Percentiles rank a stretch among this genome's conserved stretches.
Conservation (phyloP, 2,888 invertebrate species). For the Tetropium fuscum region DNA sequence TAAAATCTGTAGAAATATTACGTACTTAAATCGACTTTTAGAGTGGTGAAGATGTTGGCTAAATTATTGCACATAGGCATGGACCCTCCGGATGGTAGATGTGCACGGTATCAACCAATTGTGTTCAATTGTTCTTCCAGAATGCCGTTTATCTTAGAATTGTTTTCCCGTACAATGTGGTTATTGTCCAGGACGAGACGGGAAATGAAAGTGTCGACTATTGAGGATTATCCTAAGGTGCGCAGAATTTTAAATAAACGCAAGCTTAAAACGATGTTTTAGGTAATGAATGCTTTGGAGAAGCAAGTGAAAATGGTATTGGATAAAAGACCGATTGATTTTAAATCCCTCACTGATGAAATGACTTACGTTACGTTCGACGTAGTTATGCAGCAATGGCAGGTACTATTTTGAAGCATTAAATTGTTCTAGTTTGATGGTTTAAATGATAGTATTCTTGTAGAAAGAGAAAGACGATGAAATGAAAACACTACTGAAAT, state of each 20-base stretch:
- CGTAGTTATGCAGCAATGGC: slow-evolving; percentile 56
- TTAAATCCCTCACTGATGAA: slow-evolving; percentile 54
- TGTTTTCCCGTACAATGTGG: slow-evolving; percentile 63
- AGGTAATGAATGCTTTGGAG: slow-evolving; percentile 59
- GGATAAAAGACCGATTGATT: slow-evolving; percentile 55
- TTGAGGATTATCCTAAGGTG: slow-evolving; percentile 61
- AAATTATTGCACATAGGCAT: slow-evolving; percentile 58
- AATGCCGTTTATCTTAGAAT: slow-evolving; percentile 59
- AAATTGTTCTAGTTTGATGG: background rate
- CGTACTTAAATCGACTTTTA: slow-evolving; percentile 34
- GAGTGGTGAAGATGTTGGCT: slow-evolving; percentile 58
- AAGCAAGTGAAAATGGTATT: slow-evolving; percentile 59
- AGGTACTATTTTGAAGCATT: slow-evolving; percentile 47
- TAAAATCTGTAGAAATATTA: background rate
- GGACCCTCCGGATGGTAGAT: slow-evolving; percentile 54
- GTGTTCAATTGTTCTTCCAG: slow-evolving; percentile 56
- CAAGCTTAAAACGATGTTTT: slow-evolving; percentile 4
- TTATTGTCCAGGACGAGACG: slow-evolving; percentile 60
- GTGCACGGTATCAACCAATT: slow-evolving; percentile 58
- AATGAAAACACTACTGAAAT: slow-evolving; percentile 49
- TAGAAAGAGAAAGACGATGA: slow-evolving; percentile 57
- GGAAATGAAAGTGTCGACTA: slow-evolving; percentile 62
- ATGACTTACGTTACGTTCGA: slow-evolving; percentile 57
- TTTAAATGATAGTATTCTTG: slow-evolving; percentile 27
- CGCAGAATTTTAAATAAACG: too few relatives aligned